These are phyloP conservation scores for Saccostrea glomerata DNA, from an alignment of 1,140 invertebrate species.

Conservation along the genomic window DNA sequence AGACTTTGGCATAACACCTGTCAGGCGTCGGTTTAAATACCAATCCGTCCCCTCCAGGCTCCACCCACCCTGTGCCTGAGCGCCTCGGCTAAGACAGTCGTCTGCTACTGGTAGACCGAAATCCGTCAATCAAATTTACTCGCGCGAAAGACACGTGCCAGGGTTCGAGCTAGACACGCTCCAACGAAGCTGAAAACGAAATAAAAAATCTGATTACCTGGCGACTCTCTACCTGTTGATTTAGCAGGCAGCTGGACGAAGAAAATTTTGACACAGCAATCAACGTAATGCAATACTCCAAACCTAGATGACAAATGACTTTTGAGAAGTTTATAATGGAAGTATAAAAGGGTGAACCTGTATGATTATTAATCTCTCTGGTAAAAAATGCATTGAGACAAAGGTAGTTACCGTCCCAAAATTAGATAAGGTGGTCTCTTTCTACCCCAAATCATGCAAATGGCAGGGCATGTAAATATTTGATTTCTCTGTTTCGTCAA, in stretches of 20 bases:
- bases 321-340: slow-evolving; percentile 36
- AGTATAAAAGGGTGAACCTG: slow-evolving; percentile 26
- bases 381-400: slow-evolving; percentile 27
- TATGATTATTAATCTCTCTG: slow-evolving; percentile 25
- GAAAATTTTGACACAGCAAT: slow-evolving; percentile 30
- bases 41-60: slow-evolving; percentile 26
- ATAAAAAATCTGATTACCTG: slow-evolving; percentile 27
- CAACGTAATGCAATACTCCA: slow-evolving; percentile 38
- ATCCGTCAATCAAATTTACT: slow-evolving; percentile 55
- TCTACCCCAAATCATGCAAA: slow-evolving; percentile 6
- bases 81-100: background rate
- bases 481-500: background rate
- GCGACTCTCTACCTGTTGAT: slow-evolving; percentile 44
- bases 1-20: slow-evolving; percentile 41
- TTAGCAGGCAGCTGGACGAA: slow-evolving; percentile 25
- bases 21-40: slow-evolving; percentile 53
- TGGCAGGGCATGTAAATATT: slow-evolving; percentile 5
- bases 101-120: slow-evolving; percentile 40
- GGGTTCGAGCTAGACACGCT: slow-evolving; percentile 16
- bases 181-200: slow-evolving; percentile 42
- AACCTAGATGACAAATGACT: slow-evolving; percentile 22
- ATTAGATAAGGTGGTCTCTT: slow-evolving; percentile 13
- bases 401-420: slow-evolving; percentile 13
- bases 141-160: slow-evolving; percentile 50
- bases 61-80: slow-evolving; percentile 23